Evolutionary conservation across 2,797 vertebrate genomes (phyloP).

Genomic region (Macropus fuliginosus): DNA sequence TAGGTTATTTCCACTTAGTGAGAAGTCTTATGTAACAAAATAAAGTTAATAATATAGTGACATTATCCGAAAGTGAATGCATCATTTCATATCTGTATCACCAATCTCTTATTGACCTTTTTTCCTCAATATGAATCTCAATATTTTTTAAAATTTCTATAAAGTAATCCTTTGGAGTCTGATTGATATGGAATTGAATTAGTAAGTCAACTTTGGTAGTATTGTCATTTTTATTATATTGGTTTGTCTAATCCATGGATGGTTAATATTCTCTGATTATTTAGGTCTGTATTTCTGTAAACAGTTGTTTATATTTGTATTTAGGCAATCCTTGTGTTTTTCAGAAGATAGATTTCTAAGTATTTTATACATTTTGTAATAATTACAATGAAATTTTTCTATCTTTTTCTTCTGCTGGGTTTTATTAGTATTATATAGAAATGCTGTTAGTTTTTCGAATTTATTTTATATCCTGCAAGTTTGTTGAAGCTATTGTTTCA

Average conservation of each 20-base stretch:
- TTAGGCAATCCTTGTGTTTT: background rate
- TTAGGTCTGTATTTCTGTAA: background rate
- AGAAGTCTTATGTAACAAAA: background rate
- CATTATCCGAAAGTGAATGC: too few relatives aligned
- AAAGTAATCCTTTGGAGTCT: background rate
- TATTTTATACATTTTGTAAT: background rate
- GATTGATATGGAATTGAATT: background rate
- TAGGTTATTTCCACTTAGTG: background rate
- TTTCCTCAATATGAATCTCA: background rate
- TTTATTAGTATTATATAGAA: background rate
- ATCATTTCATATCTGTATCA: too few relatives aligned
- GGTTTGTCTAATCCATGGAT: background rate
- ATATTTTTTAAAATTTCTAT: background rate
- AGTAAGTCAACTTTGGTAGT: background rate
- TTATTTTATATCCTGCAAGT: background rate
- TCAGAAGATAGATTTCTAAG: background rate
- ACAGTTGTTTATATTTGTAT: background rate
- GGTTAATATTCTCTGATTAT: background rate
- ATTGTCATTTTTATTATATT: background rate
- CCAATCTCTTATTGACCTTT: background rate
- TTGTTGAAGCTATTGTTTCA: background rate
- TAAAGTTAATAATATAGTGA: background rate
- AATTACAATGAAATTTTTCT: background rate
- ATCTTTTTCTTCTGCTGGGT: background rate
- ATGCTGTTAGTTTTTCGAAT: background rate